phyloP scores from a whole-genome alignment of 2,113 vertebrate species.

The Pagrus major region DNA sequence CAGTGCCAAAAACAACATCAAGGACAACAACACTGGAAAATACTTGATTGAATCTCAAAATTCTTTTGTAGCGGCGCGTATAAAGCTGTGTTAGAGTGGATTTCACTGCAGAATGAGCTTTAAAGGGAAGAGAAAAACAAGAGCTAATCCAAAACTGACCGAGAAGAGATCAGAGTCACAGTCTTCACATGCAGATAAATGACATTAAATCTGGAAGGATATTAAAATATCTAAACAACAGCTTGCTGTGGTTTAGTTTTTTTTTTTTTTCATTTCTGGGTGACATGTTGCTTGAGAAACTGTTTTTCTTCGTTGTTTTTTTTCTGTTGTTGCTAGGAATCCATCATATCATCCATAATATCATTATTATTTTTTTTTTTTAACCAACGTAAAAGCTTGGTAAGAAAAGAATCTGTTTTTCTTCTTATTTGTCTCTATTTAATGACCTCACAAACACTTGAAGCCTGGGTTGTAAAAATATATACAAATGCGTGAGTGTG shows the following conservation, averaged over 20 bases:
- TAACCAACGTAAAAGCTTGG: background rate
- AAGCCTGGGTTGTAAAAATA: background rate
- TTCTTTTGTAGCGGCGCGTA: background rate
- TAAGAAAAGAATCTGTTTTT: background rate
- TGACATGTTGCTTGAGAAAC: background rate
- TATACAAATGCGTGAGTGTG: background rate
- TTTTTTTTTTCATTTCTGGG: background rate
- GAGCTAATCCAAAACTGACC: conserved; percentile 57
- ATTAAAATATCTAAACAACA: conserved; percentile 31
- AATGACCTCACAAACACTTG: background rate
- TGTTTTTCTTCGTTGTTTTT: background rate
- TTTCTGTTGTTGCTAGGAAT: background rate
- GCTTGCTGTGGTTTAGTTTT: conserved; percentile 8
- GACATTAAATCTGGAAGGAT: conserved; percentile 61
- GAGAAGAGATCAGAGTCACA: conserved; percentile 7
- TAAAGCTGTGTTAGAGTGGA: conserved; percentile 39
- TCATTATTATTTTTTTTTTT: no score
- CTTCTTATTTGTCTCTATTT: background rate
- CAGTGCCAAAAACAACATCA: background rate
- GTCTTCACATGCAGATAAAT: conserved; percentile 26
- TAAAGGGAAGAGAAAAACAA: conserved; percentile 38
- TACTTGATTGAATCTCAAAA: background rate
- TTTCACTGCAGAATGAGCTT: conserved; percentile 47
- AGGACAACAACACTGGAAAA: background rate
- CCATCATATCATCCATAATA: background rate